Conservation (phyloP, 2,113 vertebrate species). For the Menidia beryllina region DNA sequence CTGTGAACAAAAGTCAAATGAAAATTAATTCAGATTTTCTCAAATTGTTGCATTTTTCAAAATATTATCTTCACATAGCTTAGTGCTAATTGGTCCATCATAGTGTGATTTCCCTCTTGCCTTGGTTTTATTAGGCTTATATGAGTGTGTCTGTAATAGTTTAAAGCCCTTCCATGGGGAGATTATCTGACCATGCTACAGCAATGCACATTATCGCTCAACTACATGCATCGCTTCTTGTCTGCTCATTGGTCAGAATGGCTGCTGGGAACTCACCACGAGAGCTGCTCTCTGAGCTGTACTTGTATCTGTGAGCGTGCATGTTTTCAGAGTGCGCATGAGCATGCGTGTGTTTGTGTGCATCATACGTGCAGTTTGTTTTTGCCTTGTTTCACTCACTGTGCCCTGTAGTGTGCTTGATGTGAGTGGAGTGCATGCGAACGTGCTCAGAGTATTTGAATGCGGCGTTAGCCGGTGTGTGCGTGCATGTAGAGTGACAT, state of each 20-base stretch:
- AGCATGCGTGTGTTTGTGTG: conserved; percentile 6
- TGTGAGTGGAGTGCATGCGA: conserved; percentile 10
- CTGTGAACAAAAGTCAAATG: conserved; percentile 40
- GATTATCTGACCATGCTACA: conserved; percentile 73
- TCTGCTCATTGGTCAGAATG: conserved; percentile 67
- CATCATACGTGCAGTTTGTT: conserved; percentile 15
- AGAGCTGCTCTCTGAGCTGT: conserved; percentile 48
- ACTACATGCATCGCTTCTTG: conserved; percentile 75
- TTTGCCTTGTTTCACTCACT: conserved; percentile 11
- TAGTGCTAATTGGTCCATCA: conserved; percentile 70
- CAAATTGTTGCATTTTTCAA: conserved; percentile 39
- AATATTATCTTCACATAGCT: conserved; percentile 56
- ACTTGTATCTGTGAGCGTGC: conserved; percentile 12
- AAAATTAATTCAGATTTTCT: conserved; percentile 43
- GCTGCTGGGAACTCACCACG: conserved; percentile 69
- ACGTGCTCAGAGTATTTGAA: conserved; percentile 3
- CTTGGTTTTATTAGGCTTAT: conserved; percentile 69
- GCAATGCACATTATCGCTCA: conserved; percentile 74
- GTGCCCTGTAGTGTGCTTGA: conserved; percentile 14
- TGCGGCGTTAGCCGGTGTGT: conserved; percentile 47
- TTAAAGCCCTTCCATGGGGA: conserved; percentile 72
- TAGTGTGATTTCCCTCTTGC: conserved; percentile 66
- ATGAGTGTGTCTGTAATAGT: conserved; percentile 69
- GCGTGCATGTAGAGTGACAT: conserved; percentile 76
- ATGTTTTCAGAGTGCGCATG: neutral